These are phyloP conservation scores for Leistus spinibarbis DNA, from an alignment of 2,888 invertebrate genomes.

Conservation along the genomic window DNA sequence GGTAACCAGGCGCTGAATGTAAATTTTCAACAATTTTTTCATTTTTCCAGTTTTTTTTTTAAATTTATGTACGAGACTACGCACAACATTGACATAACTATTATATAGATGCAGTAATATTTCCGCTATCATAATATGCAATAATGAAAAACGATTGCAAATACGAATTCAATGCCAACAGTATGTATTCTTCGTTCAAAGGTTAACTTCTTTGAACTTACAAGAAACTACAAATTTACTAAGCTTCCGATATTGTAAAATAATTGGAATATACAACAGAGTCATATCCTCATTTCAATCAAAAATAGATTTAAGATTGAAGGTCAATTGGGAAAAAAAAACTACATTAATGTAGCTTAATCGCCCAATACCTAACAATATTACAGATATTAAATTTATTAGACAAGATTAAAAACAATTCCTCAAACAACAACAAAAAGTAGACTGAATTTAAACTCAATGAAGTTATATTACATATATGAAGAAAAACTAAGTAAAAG, in stretches of 20 bases:
- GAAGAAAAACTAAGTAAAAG: too few species aligned
- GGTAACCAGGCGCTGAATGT: background rate
- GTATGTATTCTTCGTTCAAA: slow-evolving; percentile 24
- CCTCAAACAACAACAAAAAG: too few species aligned
- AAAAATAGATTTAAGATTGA: too few species aligned
- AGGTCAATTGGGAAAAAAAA: too few species aligned
- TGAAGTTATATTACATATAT: too few species aligned
- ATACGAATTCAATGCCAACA: slow-evolving; percentile 15
- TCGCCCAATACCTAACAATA: too few species aligned
- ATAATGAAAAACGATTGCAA: slow-evolving; percentile 2
- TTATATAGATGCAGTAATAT: background rate
- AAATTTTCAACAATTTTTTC: background rate
- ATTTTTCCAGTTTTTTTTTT: too few species aligned
- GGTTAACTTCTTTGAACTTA: slow-evolving; percentile 10
- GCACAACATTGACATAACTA: background rate
- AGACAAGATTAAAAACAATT: too few species aligned
- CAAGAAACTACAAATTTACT: background rate
- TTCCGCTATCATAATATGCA: background rate
- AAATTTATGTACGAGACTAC: background rate
- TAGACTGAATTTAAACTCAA: too few species aligned
- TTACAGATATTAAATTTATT: too few species aligned
- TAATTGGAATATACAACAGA: background rate
- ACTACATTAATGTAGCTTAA: too few species aligned
- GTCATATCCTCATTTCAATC: too few species aligned
- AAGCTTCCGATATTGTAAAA: background rate